Evolutionary conservation across 1,140 invertebrate species (phyloP).

Genomic region (Thrips palmi): DNA sequence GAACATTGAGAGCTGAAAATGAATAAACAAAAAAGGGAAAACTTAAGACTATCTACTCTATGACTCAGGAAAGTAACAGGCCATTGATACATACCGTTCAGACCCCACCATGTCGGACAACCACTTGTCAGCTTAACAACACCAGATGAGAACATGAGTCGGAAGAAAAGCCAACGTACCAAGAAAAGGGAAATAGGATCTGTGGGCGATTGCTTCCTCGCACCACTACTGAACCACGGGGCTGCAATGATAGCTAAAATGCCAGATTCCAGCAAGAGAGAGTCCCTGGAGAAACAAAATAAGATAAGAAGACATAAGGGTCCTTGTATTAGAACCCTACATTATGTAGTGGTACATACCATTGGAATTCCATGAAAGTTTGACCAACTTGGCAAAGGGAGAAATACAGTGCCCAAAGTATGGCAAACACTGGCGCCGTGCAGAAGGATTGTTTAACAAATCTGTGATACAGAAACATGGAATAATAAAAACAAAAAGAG

Average conservation of each 20-base stretch:
- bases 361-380: conserved; percentile 59
- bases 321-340: background rate
- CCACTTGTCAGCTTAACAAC: conserved; percentile 56
- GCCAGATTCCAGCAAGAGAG: conserved; percentile 55
- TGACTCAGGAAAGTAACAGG: too few species aligned
- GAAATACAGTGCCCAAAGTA: conserved; percentile 54
- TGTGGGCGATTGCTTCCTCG: conserved; percentile 22
- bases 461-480: too few species aligned
- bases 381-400: conserved; percentile 62
- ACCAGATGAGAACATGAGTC: conserved; percentile 57
- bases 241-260: conserved; percentile 55
- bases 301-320: background rate
- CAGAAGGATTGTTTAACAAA: conserved; percentile 44
- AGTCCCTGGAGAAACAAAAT: conserved; percentile 38
- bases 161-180: conserved; percentile 58
- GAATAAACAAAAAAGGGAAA: conserved; percentile 8
- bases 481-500: conserved; percentile 19
- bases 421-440: conserved; percentile 36
- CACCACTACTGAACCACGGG: conserved; percentile 31
- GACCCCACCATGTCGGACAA: conserved; percentile 64
- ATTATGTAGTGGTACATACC: conserved; percentile 29
- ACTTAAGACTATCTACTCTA: conserved; percentile 5
- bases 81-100: conserved; percentile 38
- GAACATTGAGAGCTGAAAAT: conserved; percentile 44
- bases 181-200: conserved; percentile 49